Percentiles rank a stretch among this genome's conserved stretches.
phyloP scores from a whole-genome alignment of 2,797 vertebrate genomes.

The Eremophila alpestris region DNA sequence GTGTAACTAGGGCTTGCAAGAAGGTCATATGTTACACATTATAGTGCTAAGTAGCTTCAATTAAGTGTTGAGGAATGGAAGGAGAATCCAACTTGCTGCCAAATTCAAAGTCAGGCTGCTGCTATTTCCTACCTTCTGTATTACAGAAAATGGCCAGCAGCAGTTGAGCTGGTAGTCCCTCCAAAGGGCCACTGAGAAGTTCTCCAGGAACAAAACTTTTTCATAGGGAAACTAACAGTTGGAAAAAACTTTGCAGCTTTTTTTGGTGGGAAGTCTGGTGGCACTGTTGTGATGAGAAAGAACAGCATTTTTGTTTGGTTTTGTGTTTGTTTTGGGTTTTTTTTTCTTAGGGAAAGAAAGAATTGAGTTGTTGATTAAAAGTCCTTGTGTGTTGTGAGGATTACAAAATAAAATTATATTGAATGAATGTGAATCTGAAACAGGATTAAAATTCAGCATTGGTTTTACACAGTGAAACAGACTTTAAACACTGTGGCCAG shows the following conservation, averaged over 20 bases:
- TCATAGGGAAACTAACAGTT: background rate
- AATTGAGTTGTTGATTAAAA: background rate
- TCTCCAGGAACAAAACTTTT: background rate
- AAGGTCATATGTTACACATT: background rate
- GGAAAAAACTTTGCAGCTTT: background rate
- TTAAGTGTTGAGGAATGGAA: background rate
- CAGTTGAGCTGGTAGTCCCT: background rate
- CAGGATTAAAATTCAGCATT: background rate
- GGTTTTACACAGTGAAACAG: background rate
- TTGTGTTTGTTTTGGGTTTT: too few relatives aligned
- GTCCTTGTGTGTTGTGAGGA: background rate
- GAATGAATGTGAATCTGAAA: background rate
- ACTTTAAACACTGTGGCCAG: background rate
- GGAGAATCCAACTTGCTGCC: background rate
- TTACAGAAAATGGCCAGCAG: background rate
- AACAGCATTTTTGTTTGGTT: background rate
- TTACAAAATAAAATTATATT: background rate
- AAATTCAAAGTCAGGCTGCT: background rate
- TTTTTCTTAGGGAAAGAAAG: background rate
- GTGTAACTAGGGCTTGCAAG: background rate
- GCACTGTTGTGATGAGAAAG: background rate
- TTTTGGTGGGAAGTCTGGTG: background rate
- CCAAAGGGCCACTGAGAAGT: background rate
- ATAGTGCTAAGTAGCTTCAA: background rate
- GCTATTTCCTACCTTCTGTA: background rate